Base-by-base conservation (phyloP, 2,797 vertebrate genomes). In the Pangasius sanitwongsei region DNA sequence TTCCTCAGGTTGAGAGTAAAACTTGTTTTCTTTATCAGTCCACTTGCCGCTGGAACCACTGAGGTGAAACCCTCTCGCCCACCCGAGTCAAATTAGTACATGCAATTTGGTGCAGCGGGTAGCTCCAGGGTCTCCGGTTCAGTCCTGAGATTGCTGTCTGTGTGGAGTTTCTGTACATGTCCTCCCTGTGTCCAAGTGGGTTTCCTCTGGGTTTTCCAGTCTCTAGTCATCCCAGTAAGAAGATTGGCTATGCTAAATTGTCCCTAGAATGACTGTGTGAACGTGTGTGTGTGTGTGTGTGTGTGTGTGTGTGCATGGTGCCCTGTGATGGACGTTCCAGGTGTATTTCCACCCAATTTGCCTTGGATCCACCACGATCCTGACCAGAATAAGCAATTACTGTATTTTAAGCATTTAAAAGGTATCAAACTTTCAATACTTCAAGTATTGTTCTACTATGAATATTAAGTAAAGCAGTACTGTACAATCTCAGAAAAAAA, bases 1-100 rank as follows among this genome's bases (percentile, higher is more conserved):
- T 61, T 83, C 23, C 57, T 83, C 11, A 61, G 80, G 57, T 82
- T 61, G 23, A 63, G 34, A 83, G 81, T 63, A 25, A 82, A 82
- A 82, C 57, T 7, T 82, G 37, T 44, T 83, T 83, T 44, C 57
- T 63, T 63, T 41, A 83, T 44, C 57, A 28, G 57, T 44, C 2
- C 34, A 28, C 37, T 83, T 83, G 34, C 59, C 15, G 0, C 12
- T 48, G 59, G 41, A 67, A 31, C 25, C 61, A 50, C 83, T 67
- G 83, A 67, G 9, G 44, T 69, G 83, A 84, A 84, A 84, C 83
- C 44, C 6, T 48, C 61, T 48, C 8, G 18, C 25, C 41, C 18
- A 59, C 61, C 15, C 4, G 11, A 31, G 8, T 83, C 61, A 83
- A 67, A 67, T 84, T 67, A 50, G 63, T 53, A 69, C 63, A 84